phyloP scores from a whole-genome alignment of 2,888 invertebrate genomes.

The Pinctada fucata region DNA sequence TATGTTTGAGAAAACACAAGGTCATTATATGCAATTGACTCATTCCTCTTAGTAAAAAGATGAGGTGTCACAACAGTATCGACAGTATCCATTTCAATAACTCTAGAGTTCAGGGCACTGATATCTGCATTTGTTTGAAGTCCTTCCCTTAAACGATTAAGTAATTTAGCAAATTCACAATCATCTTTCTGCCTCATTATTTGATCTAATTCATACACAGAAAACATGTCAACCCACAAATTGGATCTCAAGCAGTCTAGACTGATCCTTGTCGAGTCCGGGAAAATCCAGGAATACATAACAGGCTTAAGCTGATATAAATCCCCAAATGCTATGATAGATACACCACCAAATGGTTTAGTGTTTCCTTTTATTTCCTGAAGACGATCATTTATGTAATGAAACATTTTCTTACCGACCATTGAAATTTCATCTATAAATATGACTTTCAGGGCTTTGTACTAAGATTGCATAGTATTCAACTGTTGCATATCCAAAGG shows the following conservation, averaged over 20 bases:
- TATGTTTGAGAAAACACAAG: constrained; percentile 18
- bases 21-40: constrained; percentile 26
- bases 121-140: constrained; percentile 32
- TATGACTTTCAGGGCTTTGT: constrained; percentile 24
- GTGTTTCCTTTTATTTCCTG: constrained; percentile 36
- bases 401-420: constrained; percentile 44
- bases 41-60: constrained; percentile 34
- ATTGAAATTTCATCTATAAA: constrained; percentile 49
- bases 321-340: constrained; percentile 38
- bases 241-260: not conserved
- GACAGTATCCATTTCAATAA: not conserved
- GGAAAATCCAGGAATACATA: constrained; percentile 4
- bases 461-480: constrained; percentile 10
- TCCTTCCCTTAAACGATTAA: constrained; percentile 43
- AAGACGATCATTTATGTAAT: constrained; percentile 38
- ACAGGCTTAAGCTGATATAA: constrained; percentile 15
- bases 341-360: constrained; percentile 42
- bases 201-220: not conserved
- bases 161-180: constrained; percentile 34
- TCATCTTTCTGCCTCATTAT: constrained; percentile 51
- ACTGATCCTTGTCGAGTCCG: not conserved
- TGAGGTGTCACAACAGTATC: constrained; percentile 25
- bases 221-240: constrained; percentile 3
- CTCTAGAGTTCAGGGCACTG: constrained; percentile 11
- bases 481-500: constrained; percentile 31